A percentile compares a stretch with the other conserved stretches of the same genome.
These are phyloP conservation scores for Aleiodes sp. DNA, from an alignment of 1,140 invertebrate genomes.

Conservation along the genomic window DNA sequence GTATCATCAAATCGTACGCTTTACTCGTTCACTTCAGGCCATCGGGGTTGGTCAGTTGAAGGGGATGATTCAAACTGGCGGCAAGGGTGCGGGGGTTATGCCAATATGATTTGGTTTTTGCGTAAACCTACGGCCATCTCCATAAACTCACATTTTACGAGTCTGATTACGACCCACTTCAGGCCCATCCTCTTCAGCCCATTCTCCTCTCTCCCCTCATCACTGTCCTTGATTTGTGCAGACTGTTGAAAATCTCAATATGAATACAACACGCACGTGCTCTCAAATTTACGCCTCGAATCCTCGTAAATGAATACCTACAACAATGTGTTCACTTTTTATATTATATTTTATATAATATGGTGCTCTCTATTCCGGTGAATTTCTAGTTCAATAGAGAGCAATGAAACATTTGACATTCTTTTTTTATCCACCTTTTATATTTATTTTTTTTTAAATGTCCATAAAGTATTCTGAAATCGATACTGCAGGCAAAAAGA, in stretches of 20 bases:
- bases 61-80: not conserved
- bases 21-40: not conserved
- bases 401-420: no score
- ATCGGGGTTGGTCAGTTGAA: not conserved
- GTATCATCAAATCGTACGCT: not conserved
- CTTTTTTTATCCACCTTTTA: no score
- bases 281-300: not conserved
- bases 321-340: not conserved
- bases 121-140: not conserved
- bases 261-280: not conserved
- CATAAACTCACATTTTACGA: slow-evolving; percentile 2
- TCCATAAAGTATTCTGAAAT: not conserved
- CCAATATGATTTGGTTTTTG: slow-evolving; percentile 8
- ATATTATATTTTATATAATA: not conserved
- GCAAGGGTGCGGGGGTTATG: not conserved
- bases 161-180: slow-evolving; percentile 3
- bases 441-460: not conserved
- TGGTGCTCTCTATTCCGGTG: not conserved
- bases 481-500: not conserved
- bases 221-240: no score
- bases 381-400: not conserved
- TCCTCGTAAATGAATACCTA: slow-evolving; percentile 2
- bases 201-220: not conserved
- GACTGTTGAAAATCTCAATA: not conserved
- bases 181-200: not conserved